Evolutionary conservation across 92 coral and sea anemone genomes (phyloP).

Genomic region (Palythoa heliodiscus): DNA sequence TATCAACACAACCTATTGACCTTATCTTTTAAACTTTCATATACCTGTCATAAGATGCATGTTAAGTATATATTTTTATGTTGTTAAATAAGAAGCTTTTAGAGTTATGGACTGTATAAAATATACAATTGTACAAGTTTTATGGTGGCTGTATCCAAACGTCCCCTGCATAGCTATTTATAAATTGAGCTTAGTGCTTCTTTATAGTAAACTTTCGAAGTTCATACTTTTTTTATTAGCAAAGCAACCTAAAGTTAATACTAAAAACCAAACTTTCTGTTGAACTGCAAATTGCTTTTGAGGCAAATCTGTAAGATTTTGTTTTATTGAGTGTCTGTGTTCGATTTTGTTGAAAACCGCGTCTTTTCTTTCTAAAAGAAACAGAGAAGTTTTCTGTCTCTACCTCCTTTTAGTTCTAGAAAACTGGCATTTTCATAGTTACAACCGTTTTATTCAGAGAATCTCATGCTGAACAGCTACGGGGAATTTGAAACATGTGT

Average conservation of each 20-base stretch:
- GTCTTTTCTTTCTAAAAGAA: not conserved
- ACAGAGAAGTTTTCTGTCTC: not conserved
- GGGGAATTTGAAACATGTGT: conserved; percentile 42
- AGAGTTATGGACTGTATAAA: not conserved
- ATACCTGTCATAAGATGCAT: not conserved
- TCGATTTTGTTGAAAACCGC: not conserved
- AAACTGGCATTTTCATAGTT: not conserved
- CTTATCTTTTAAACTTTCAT: not conserved
- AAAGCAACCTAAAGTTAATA: too few species aligned
- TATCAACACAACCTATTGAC: conserved; percentile 14
- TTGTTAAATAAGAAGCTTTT: not conserved
- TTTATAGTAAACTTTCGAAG: too few species aligned
- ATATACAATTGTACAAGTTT: not conserved
- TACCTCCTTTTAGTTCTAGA: not conserved
- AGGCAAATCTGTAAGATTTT: not conserved
- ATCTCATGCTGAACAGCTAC: conserved; percentile 11
- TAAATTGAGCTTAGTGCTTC: too few species aligned
- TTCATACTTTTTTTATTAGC: too few species aligned
- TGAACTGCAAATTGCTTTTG: not conserved
- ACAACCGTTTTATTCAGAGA: conserved; percentile 1
- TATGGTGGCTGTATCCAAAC: not conserved
- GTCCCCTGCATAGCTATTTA: not conserved
- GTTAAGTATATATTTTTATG: not conserved
- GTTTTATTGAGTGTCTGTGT: not conserved
- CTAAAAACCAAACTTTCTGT: not conserved